Base-by-base conservation (phyloP, 2,888 invertebrate genomes). In the Notodonta dromedarius region DNA sequence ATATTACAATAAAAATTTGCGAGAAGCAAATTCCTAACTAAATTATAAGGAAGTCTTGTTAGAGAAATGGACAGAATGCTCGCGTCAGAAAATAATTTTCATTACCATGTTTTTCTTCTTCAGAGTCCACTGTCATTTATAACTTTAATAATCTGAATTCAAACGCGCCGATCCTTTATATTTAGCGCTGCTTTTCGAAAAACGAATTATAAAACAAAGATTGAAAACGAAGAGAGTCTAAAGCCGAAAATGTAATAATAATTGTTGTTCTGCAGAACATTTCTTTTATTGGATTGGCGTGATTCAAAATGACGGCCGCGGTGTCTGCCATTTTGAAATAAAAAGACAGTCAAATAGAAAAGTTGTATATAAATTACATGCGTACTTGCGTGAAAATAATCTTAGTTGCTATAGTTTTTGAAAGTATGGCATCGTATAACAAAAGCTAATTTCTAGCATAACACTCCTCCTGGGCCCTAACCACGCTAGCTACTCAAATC, bases 281-380 rank as follows among this genome's bases (percentile, higher is more conserved):
- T 76, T 61, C 62, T 69, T 67, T 74, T 72, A 78, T 75, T 78
- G 66, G 69, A 78, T 76, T 70, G 75, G 66, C 73, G 66, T 65
- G 67, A 67, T 73, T 73, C 68, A 66, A 62, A 70, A 59, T 71
- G 65, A 67, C 62, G 62, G 55, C 59, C 56, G 54, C 59, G 66
- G 57, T 65, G 57, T 48, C 60, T 61, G 62, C 55, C 64, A 74
- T 69, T 76, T 74, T 71, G 51, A 57, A 70, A 8, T 16, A 70
- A 73, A 71, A 72, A 67, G 40, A 66, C 66, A 71, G 70, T 70
- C 76, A 70, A 69, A 76, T 66, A 63, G 64, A 60, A 74, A 71
- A 68, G 63, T 59, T 70, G 65, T 65, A 64, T 71, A 67, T 71
- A 62, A 75, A 77, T 72, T 71, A 71, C 66, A 67, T 16, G 16